Conservation (phyloP, 2,113 vertebrate species). For the Mohoua ochrocephala region DNA sequence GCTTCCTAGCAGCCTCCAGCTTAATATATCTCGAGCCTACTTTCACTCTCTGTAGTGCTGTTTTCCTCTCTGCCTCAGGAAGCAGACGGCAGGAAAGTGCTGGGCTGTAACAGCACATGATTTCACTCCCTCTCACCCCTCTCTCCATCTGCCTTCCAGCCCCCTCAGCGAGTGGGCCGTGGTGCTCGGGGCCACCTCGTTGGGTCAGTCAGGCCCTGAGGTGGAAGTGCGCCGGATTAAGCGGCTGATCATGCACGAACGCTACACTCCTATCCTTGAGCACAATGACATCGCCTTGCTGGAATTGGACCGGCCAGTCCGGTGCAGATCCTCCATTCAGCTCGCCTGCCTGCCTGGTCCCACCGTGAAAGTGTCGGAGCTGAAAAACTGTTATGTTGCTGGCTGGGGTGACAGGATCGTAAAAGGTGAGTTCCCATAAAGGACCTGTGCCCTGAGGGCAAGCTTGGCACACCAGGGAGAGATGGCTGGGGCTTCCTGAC, state of each 20-base stretch:
- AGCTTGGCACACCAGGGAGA: neutral
- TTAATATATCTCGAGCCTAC: accelerated
- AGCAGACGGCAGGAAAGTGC: neutral
- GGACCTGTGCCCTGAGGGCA: neutral
- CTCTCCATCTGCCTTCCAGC: neutral
- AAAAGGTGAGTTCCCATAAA: neutral
- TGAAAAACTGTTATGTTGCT: neutral
- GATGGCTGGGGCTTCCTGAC: neutral
- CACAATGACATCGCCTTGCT: accelerated
- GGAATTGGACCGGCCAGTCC: neutral
- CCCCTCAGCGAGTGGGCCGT: neutral
- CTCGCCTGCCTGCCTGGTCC: neutral
- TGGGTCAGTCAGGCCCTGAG: accelerated
- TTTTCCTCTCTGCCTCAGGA: neutral
- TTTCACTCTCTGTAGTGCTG: accelerated
- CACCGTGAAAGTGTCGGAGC: accelerated
- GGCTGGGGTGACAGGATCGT: neutral
- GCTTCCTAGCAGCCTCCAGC: neutral
- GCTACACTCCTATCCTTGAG: accelerated
- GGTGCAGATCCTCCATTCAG: accelerated
- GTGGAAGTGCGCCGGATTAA: neutral
- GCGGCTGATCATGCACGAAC: accelerated
- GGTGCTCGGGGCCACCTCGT: accelerated
- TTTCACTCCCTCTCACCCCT: neutral
- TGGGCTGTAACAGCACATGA: neutral